A percentile compares a stretch with the other conserved stretches of the same genome.
Evolutionary conservation across 2,888 invertebrate species (phyloP).

Genomic region (Chloromyia formosa): DNA sequence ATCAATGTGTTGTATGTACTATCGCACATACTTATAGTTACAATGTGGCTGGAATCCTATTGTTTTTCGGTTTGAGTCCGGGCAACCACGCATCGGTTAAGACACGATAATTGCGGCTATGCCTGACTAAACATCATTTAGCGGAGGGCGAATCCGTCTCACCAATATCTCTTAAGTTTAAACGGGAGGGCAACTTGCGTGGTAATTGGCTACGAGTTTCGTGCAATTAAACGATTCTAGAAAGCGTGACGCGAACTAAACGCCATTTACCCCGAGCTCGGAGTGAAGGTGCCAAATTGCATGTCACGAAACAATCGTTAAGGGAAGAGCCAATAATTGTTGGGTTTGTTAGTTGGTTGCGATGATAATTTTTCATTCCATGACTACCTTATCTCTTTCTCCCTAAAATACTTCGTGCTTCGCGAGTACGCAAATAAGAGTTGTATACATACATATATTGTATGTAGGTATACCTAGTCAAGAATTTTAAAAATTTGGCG

Average conservation of each 20-base stretch:
- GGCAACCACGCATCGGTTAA: conserved; percentile 40
- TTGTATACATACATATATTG: no score
- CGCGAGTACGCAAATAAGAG: no score
- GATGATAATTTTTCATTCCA: no score
- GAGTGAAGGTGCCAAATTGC: conserved; percentile 17
- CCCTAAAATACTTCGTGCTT: no score
- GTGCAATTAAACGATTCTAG: conserved; percentile 33
- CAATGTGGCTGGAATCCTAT: conserved; percentile 32
- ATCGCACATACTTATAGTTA: conserved; percentile 7
- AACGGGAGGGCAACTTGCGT: neutral
- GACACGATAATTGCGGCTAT: conserved; percentile 38
- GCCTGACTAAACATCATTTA: conserved; percentile 27
- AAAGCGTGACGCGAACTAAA: conserved; percentile 38
- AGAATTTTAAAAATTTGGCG: no score
- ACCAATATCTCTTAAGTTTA: neutral
- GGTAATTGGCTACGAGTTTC: conserved; percentile 37
- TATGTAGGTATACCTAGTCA: no score
- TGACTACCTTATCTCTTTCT: no score
- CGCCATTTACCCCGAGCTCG: conserved; percentile 25
- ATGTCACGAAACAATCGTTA: conserved; percentile 20
- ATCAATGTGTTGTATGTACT: no score
- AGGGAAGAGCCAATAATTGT: conserved; percentile 4
- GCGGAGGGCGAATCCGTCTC: neutral
- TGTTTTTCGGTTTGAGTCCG: conserved; percentile 33
- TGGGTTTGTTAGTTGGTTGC: neutral